A percentile compares a stretch with the other conserved stretches of the same genome.
Evolutionary conservation across 2,113 vertebrate genomes (phyloP).

Genomic region (Microcebus tavaratra): DNA sequence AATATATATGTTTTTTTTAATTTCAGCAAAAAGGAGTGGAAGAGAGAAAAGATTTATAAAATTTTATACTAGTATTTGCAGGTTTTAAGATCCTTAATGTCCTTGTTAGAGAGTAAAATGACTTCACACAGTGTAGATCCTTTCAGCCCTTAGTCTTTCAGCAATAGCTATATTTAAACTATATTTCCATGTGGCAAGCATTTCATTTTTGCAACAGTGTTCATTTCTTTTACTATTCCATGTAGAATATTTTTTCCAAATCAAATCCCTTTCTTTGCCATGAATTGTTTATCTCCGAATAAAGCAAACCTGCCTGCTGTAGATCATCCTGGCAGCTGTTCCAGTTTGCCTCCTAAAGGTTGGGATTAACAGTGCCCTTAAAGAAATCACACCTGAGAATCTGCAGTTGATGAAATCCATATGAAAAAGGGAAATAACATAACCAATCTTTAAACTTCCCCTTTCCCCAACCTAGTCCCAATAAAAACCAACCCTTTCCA

Average conservation of each 20-base stretch:
- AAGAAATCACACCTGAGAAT: background rate
- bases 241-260: background rate
- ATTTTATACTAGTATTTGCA: background rate
- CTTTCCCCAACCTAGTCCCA: background rate
- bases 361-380: background rate
- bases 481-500: conserved; percentile 10
- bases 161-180: background rate
- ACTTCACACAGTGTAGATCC: background rate
- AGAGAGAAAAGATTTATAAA: background rate
- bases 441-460: background rate
- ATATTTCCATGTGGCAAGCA: background rate
- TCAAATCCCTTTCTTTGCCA: background rate
- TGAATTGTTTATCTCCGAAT: background rate
- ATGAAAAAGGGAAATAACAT: background rate
- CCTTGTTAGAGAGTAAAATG: conserved; percentile 7
- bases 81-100: background rate
- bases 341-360: background rate
- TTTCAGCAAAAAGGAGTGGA: background rate
- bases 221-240: background rate
- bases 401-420: background rate
- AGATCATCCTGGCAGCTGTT: background rate
- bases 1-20: background rate
- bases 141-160: conserved; percentile 30
- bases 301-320: background rate
- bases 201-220: background rate